A percentile compares a stretch with the other conserved stretches of the same genome.
Evolutionary conservation across 2,888 invertebrate genomes (phyloP).

Genomic region (Syritta pipiens): DNA sequence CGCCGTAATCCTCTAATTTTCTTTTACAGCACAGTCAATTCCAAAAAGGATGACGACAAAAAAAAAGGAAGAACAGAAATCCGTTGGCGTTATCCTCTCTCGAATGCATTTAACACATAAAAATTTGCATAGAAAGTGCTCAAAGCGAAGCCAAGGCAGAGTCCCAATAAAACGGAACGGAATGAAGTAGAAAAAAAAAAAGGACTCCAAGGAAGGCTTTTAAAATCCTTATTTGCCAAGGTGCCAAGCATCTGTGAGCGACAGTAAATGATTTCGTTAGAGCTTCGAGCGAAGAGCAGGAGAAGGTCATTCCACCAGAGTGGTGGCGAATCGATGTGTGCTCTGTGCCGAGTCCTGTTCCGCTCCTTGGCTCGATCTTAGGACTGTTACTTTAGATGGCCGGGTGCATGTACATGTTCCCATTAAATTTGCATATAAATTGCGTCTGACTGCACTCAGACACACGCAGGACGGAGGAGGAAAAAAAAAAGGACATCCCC

Average conservation of each 20-base stretch:
- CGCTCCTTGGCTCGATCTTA: conserved; percentile 47
- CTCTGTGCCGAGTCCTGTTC: conserved; percentile 4
- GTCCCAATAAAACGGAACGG: conserved; percentile 66
- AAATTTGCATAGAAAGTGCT: conserved; percentile 77
- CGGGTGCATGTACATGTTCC: conserved; percentile 74
- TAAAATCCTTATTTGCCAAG: conserved; percentile 64
- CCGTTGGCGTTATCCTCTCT: conserved; percentile 73
- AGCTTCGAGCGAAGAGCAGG: conserved; percentile 7
- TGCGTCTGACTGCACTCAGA: conserved; percentile 74
- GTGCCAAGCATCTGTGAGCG: conserved; percentile 68
- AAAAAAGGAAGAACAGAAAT: conserved; percentile 55
- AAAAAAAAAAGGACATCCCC: no score
- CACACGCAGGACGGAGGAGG: no score
- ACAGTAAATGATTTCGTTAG: conserved; percentile 66
- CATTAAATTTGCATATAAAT: conserved; percentile 78
- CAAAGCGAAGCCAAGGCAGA: conserved; percentile 49
- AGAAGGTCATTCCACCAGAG: conserved; percentile 61
- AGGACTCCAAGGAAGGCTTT: conserved; percentile 64
- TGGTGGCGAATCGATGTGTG: conserved; percentile 43
- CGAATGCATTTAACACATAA: conserved; percentile 78
- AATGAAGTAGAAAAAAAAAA: no score
- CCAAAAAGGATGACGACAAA: conserved; percentile 2
- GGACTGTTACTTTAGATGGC: conserved; percentile 37
- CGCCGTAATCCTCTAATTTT: conserved; percentile 65
- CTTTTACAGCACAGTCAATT: conserved; percentile 59